These are phyloP conservation scores for Parnassius orleans DNA, from an alignment of 2,888 invertebrate genomes.

Conservation along the genomic window DNA sequence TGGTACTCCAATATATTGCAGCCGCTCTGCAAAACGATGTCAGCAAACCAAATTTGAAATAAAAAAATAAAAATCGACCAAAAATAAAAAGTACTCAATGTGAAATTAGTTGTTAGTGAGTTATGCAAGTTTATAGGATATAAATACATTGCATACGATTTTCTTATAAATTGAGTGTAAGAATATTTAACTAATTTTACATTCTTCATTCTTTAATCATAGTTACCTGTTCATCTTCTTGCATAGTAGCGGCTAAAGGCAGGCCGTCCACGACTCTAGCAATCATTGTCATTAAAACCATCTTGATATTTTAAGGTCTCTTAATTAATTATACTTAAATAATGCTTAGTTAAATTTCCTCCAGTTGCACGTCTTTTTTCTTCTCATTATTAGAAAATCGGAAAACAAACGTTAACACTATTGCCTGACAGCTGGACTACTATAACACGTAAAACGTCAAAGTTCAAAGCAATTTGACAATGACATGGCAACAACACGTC, in stretches of 20 bases:
- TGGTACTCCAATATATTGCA: constrained; percentile 98
- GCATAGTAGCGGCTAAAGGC: constrained; percentile 97
- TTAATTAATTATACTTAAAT: constrained; percentile 42
- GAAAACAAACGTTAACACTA: constrained; percentile 44
- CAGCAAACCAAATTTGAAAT: constrained; percentile 61
- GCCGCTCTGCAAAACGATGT: constrained; percentile 87
- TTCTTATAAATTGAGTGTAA: no score
- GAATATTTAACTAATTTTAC: no score
- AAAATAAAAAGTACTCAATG: not conserved
- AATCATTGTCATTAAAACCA: constrained; percentile 99
- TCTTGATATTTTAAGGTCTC: constrained; percentile 70
- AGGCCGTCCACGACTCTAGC: constrained; percentile 97
- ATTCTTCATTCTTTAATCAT: not conserved
- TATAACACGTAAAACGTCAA: constrained; percentile 46
- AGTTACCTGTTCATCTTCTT: constrained; percentile 97
- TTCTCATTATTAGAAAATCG: constrained; percentile 61
- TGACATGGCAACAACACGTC: constrained; percentile 68
- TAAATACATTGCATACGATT: no score
- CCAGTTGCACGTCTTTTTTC: constrained; percentile 52
- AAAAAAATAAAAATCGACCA: constrained; percentile 40
- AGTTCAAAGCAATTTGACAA: constrained; percentile 55
- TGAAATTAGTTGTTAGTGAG: not conserved
- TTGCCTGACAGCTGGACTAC: constrained; percentile 50
- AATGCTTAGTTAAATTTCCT: constrained; percentile 36
- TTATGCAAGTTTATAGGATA: no score